These are phyloP conservation scores for Atherinomorus stipes DNA, from an alignment of 2,113 vertebrate species.

Conservation along the genomic window DNA sequence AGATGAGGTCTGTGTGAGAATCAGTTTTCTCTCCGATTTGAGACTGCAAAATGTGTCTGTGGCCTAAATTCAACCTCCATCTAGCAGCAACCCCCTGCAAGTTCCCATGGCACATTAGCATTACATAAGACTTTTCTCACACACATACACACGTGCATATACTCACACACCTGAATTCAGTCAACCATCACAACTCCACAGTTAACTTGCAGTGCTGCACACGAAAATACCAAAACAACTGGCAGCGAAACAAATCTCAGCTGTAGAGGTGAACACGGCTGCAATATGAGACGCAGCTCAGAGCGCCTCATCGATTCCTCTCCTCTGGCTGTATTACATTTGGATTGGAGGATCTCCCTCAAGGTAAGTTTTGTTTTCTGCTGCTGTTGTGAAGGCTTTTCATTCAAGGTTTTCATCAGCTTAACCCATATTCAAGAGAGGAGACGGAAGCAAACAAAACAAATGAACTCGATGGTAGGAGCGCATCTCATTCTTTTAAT, in stretches of 20 bases:
- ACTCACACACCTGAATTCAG: constrained; percentile 61
- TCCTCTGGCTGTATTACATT: constrained; percentile 27
- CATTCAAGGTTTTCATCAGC: constrained; percentile 24
- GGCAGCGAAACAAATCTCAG: background rate
- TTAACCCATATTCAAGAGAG: background rate
- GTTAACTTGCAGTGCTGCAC: constrained; percentile 1
- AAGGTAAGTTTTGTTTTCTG: constrained; percentile 19
- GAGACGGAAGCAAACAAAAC: background rate
- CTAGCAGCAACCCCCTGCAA: constrained; percentile 23
- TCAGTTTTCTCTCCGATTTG: constrained; percentile 12
- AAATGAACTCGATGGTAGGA: too few species aligned
- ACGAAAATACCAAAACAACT: constrained; percentile 10
- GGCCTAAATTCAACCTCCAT: constrained; percentile 65
- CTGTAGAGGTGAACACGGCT: constrained; percentile 32
- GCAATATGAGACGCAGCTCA: constrained; percentile 7
- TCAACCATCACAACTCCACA: constrained; percentile 3
- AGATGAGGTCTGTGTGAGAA: background rate
- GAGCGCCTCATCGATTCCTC: constrained; percentile 26
- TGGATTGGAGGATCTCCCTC: constrained; percentile 25
- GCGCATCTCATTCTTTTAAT: too few species aligned
- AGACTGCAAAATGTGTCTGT: constrained; percentile 31
- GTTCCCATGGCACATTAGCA: constrained; percentile 52
- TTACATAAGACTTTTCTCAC: constrained; percentile 66
- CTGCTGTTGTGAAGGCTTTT: constrained; percentile 36
- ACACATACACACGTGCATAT: constrained; percentile 26